Evolutionary conservation across 35 echinoderm and acorn worm species (phyloP), one percentile per base, ranked within the genome.

Genomic region (Eucidaris tribuloides): DNA sequence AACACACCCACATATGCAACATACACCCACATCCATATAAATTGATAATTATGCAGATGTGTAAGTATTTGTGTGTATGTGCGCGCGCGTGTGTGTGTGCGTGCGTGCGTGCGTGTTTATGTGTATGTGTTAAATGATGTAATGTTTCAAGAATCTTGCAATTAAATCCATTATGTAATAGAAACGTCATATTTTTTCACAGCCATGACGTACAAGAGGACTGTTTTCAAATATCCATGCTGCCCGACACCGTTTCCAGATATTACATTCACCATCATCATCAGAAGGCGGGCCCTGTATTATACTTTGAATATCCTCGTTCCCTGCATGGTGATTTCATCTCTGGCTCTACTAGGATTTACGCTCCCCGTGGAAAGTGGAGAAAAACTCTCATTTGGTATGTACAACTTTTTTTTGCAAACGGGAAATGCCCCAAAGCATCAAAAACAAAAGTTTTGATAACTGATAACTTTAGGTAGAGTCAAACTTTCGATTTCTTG

Each of bases 301-400:
- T 93, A 99, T 39, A 81, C 72, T 13, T 66, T 99, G 34, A 99
- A 99, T 50, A 81, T 99, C 25, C 54, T 98, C 39, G 84, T 93
- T 45, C 90, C 96, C 11, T 97, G 94, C 61, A 71, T 93, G 46
- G 77, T 93, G 14, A 79, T 93, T 7, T 89, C 94, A 27, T 50
- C 83, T n/a, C 57, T 99, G 40, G 89, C 91, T 6, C 41, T 99
- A 36, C 77, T 99, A n/a, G 85, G 91, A 42, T 99, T 99, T 58
- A 90, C 82, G 20, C 72, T 93, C 4, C 96, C 90, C 19, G 82
- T 91, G 37, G 96, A 99, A 11, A 93, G 91, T 58, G 96, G 96
- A 15, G 96, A 99, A 80, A 93, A 99, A 82, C 60, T 99, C 14
- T 92, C 96, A 34, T 92, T 99, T 83, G 92, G 96, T 99, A 65